These are phyloP conservation scores for Naja naja DNA, from an alignment of 2,113 vertebrate species.

Conservation along the genomic window DNA sequence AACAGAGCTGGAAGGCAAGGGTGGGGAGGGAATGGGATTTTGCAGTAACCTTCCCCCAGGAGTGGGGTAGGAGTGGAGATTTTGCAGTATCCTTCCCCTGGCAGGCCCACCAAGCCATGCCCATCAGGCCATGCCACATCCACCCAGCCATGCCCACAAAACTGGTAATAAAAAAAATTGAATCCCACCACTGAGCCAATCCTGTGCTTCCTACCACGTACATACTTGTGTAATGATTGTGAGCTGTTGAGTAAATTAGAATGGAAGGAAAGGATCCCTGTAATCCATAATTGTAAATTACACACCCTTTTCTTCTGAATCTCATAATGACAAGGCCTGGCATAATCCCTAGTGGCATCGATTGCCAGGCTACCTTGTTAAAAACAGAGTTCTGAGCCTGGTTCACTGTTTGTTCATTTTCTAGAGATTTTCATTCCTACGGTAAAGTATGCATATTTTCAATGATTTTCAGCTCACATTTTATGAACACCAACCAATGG, in stretches of 20 bases:
- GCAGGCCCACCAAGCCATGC: no score
- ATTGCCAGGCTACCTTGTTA: not conserved
- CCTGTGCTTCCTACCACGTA: not conserved
- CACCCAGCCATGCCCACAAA: no score
- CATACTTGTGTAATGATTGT: not conserved
- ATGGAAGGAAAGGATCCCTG: not conserved
- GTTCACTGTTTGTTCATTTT: not conserved
- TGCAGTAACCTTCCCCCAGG: no score
- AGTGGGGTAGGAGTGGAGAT: no score
- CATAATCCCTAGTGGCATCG: not conserved
- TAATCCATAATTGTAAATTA: not conserved
- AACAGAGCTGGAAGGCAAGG: no score
- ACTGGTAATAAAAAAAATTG: no score
- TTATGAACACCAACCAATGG: conserved; percentile 43
- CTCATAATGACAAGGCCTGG: not conserved
- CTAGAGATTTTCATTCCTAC: not conserved
- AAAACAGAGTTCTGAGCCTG: conserved; percentile 5
- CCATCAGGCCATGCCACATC: no score
- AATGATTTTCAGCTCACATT: conserved; percentile 4
- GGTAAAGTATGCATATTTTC: not conserved
- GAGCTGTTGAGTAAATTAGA: not conserved
- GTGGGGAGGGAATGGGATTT: no score
- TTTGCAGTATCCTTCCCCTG: no score
- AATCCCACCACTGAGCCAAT: no score
- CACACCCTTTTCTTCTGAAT: not conserved